Evolutionary conservation across 2,797 vertebrate genomes (phyloP).

Genomic region (Pithecia hirsuta): DNA sequence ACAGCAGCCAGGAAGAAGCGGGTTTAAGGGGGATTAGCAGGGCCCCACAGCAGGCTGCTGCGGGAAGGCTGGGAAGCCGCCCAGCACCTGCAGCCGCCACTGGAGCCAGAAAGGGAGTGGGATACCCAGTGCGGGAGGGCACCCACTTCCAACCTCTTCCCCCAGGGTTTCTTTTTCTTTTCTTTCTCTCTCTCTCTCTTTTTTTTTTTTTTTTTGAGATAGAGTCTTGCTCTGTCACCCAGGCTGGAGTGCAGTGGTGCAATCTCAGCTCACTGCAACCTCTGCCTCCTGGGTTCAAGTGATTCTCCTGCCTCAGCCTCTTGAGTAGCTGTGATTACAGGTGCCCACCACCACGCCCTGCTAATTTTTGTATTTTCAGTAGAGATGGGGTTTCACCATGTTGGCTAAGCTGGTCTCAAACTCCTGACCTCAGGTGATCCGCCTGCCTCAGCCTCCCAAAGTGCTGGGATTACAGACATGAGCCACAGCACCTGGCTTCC

Average conservation of each 20-base stretch:
- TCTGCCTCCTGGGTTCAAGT: not conserved
- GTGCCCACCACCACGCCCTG: fast-evolving
- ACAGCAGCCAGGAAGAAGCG: not conserved
- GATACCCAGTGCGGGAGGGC: fast-evolving
- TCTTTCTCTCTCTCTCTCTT: not conserved
- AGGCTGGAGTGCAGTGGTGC: not conserved
- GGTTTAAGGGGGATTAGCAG: not conserved
- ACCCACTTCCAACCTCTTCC: not conserved
- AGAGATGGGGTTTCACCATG: not conserved
- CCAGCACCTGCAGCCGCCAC: not conserved
- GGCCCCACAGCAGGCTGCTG: not conserved
- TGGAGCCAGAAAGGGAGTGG: not conserved
- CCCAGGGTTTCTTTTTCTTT: not conserved
- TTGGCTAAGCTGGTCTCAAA: not conserved
- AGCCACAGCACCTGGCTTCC: not conserved
- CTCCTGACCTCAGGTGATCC: not conserved
- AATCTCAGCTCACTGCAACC: not conserved
- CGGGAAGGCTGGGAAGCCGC: fast-evolving
- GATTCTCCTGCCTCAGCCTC: not conserved
- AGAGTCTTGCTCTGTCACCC: not conserved
- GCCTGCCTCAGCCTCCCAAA: not conserved
- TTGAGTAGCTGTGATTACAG: not conserved
- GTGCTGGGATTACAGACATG: not conserved
- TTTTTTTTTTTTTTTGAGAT: not conserved
- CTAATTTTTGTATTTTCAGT: not conserved